phyloP scores from a whole-genome alignment of 2,888 invertebrate genomes.

The Artemia sinica region DNA sequence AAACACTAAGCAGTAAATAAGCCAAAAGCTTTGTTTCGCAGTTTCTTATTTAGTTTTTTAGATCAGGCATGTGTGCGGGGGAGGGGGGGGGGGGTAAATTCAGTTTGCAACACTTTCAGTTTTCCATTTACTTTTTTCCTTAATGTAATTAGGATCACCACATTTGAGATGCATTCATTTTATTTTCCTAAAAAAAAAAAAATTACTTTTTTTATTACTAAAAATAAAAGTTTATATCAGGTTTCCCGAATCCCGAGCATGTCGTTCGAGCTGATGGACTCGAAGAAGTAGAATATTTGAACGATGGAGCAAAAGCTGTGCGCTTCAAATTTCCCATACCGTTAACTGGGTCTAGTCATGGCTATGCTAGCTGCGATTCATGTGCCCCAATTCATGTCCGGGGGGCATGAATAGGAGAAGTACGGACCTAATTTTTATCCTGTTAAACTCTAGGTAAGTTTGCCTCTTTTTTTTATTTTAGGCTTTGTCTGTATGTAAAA shows the following conservation, averaged over 20 bases:
- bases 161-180: no score
- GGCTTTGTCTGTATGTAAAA: no score
- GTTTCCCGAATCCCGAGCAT: conserved; percentile 10
- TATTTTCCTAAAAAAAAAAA: background rate
- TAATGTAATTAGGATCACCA: no score
- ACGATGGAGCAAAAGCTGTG: background rate
- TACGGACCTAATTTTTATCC: background rate
- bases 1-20: no score
- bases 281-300: background rate
- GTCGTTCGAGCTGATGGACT: background rate
- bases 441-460: background rate
- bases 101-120: no score
- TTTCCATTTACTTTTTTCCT: no score
- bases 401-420: conserved; percentile 10
- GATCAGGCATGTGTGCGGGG: no score
- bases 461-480: background rate
- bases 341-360: background rate
- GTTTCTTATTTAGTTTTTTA: no score
- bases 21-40: no score
- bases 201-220: no score
- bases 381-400: conserved; percentile 8
- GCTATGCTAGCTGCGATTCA: background rate
- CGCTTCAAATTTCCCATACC: background rate
- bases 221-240: background rate
- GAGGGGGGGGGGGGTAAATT: no score